A percentile compares a stretch with the other conserved stretches of the same genome.
phyloP scores from a whole-genome alignment of 1,140 invertebrate species.

The Drosophila bifasciata region DNA sequence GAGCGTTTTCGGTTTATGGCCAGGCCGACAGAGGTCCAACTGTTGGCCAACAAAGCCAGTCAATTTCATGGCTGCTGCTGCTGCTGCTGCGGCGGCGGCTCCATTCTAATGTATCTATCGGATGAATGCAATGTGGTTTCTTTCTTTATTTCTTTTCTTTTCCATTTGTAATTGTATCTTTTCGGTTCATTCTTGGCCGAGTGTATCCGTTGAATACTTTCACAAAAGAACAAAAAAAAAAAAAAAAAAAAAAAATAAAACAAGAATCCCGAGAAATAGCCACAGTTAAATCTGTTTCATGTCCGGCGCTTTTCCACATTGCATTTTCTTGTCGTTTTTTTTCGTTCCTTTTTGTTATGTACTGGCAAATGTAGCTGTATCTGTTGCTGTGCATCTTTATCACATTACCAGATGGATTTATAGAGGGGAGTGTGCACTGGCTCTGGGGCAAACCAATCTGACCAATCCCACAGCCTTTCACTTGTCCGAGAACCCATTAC shows the following conservation, averaged over 20 bases:
- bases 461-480: conserved; percentile 43
- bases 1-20: conserved; percentile 23
- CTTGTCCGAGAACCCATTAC: conserved; percentile 20
- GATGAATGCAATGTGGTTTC: conserved; percentile 47
- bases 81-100: conserved; percentile 11
- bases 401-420: conserved; percentile 52
- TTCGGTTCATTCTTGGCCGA: conserved; percentile 57
- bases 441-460: conserved; percentile 26
- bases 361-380: conserved; percentile 21
- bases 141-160: conserved; percentile 18
- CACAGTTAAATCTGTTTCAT: conserved; percentile 65
- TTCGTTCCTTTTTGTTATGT: conserved; percentile 24
- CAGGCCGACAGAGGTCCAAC: conserved; percentile 15
- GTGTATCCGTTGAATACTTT: conserved; percentile 52
- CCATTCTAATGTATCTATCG: conserved; percentile 69
- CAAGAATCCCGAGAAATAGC: conserved; percentile 1
- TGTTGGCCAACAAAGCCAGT: conserved; percentile 69
- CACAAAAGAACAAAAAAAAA: conserved; percentile 41
- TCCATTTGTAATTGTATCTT: conserved; percentile 64
- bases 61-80: conserved; percentile 69
- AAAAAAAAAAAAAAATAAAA: conserved; percentile 6
- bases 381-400: conserved; percentile 50
- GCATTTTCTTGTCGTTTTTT: conserved; percentile 16
- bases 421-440: conserved; percentile 19
- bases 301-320: conserved; percentile 36